Conservation (phyloP, 1,140 invertebrate genomes). For the Temnothorax nylanderi region DNA sequence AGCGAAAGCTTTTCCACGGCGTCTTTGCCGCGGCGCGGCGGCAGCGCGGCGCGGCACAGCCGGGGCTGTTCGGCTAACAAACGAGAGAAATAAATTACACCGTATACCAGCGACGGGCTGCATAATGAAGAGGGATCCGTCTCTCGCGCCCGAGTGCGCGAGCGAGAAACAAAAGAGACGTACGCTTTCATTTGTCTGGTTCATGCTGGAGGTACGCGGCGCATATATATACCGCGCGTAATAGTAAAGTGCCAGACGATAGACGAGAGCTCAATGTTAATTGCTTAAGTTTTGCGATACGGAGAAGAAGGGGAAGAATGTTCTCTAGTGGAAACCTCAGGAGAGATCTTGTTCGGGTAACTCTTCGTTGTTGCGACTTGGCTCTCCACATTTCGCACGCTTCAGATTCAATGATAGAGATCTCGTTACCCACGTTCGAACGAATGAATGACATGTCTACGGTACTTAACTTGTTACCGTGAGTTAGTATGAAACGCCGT, state of each 20-base stretch:
- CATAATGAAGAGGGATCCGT: slow-evolving; percentile 51
- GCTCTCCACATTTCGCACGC: neutral
- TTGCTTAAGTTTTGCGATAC: slow-evolving; percentile 15
- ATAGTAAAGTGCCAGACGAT: neutral
- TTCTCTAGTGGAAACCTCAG: neutral
- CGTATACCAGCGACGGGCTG: neutral
- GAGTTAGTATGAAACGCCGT: neutral
- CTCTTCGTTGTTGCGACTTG: neutral
- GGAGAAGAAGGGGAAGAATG: too few species aligned
- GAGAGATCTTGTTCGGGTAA: neutral
- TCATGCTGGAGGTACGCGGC: neutral
- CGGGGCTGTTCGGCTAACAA: neutral
- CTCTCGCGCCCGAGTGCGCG: neutral
- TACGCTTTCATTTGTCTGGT: slow-evolving; percentile 17
- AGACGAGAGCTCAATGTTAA: slow-evolving; percentile 21
- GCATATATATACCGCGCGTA: neutral
- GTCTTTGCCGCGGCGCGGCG: neutral
- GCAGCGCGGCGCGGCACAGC: neutral
- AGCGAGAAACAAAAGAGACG: slow-evolving; percentile 7
- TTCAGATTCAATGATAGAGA: neutral
- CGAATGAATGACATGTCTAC: neutral
- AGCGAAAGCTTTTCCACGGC: neutral
- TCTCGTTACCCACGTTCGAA: neutral
- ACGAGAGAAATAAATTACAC: slow-evolving; percentile 59
- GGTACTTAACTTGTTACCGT: neutral